phyloP scores from a whole-genome alignment of 2,797 vertebrate species.

The Fratercula arctica region DNA sequence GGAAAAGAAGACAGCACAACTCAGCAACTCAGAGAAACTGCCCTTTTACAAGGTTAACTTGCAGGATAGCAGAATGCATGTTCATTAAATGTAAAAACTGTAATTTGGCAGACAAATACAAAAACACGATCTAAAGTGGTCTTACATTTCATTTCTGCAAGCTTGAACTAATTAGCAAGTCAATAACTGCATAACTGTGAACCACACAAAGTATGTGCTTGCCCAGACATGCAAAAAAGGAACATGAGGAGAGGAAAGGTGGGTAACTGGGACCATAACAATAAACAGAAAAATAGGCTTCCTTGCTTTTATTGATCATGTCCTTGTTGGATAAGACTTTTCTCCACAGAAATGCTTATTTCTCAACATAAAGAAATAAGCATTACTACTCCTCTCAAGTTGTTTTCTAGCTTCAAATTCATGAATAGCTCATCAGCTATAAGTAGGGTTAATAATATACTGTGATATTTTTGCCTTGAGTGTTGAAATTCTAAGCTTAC shows the following conservation, averaged over 20 bases:
- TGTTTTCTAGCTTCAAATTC: background rate
- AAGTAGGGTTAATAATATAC: background rate
- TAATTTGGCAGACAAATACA: background rate
- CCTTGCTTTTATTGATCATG: background rate
- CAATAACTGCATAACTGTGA: background rate
- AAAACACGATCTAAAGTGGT: background rate
- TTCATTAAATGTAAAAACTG: background rate
- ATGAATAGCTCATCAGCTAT: background rate
- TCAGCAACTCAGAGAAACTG: background rate
- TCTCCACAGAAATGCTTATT: background rate
- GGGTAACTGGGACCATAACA: background rate
- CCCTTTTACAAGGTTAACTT: background rate
- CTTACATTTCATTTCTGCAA: background rate
- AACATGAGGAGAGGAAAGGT: background rate
- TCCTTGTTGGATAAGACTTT: background rate
- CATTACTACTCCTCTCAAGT: background rate
- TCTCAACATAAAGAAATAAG: background rate
- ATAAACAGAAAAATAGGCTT: background rate
- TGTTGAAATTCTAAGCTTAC: background rate
- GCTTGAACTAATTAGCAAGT: background rate
- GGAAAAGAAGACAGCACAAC: background rate
- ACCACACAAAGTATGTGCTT: background rate
- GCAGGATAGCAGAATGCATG: background rate
- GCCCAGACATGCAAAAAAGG: background rate
- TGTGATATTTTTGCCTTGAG: background rate